Conservation (phyloP, 1,140 invertebrate species). For the Drosophila parabipectinata region DNA sequence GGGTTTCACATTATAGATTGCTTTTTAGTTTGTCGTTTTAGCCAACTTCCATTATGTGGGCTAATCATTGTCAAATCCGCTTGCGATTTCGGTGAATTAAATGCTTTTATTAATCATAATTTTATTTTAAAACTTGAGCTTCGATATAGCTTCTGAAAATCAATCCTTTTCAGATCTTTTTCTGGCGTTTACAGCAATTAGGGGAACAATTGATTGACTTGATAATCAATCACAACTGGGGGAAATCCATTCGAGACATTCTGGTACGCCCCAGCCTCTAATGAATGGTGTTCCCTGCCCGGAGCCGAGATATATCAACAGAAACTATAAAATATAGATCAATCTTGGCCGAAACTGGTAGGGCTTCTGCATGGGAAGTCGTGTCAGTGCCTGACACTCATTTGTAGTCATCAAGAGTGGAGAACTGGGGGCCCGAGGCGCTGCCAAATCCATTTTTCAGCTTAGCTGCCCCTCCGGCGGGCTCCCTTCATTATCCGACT, state of each 20-base stretch:
- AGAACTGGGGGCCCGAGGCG: conserved; percentile 32
- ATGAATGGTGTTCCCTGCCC: conserved; percentile 29
- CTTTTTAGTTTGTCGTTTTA: conserved; percentile 32
- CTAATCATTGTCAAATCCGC: conserved; percentile 49
- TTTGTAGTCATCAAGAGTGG: conserved; percentile 52
- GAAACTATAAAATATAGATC: conserved; percentile 60
- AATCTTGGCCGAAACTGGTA: conserved; percentile 39
- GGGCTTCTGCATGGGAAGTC: conserved; percentile 42
- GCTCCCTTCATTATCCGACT: not conserved
- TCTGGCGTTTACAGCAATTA: conserved; percentile 26
- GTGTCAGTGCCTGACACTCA: conserved; percentile 46
- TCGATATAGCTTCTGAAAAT: not conserved
- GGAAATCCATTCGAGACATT: conserved; percentile 15
- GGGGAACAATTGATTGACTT: conserved; percentile 24
- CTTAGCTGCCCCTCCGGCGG: conserved; percentile 9
- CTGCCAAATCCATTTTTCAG: conserved; percentile 58
- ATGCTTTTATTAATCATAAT: not conserved
- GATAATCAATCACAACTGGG: conserved; percentile 37
- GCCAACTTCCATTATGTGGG: conserved; percentile 52
- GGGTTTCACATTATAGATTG: conserved; percentile 12
- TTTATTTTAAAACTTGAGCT: too few relatives aligned
- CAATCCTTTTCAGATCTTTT: not conserved
- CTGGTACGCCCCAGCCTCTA: conserved; percentile 31
- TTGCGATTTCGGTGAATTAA: conserved; percentile 8
- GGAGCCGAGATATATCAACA: conserved; percentile 44